Evolutionary conservation across 2,888 invertebrate species (phyloP), one percentile per base, ranked within the genome.

Genomic region (Patella pellucida): DNA sequence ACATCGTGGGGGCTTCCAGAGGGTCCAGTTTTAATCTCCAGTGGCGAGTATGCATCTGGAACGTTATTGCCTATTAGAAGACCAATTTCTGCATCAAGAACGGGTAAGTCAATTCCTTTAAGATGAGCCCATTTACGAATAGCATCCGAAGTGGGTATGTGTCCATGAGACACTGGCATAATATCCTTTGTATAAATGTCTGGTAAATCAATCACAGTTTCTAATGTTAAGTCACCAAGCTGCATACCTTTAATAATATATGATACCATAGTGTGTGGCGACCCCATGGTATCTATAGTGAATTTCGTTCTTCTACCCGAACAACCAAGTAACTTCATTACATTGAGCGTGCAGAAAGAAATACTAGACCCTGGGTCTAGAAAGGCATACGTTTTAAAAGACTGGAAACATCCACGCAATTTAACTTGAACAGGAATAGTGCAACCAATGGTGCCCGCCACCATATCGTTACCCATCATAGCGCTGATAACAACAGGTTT

Each of bases 31-130:
- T 15, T 41, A 52, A 19, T n/a, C 27, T 76, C 74, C 16, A 69
- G n/a, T 9, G 76, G 76, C 9, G 76, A 52, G 31, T 73, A 76
- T 11, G 76, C 69, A 52, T 76, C 76, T 27, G 76, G 54, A 23
- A 76, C 69, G 15, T 50, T 52, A 41, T 69, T 69, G 19, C 74
- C 76, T 41, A 76, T 76, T 12, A 74, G 73, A 27, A 76, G 31
- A 31, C 69, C 73, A 19, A 76, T 74, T 12, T 68, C 73, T 11
- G 23, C 31, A 15, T 76, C 69, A 50, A 75, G 41, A 50, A 51
- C 19, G 7, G 68, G 74, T 9, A 76, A 16, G 16, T 31, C 11
- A 16, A 76, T 51, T 16, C 68, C 50, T 16, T 74, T 23, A 41
- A 76, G 31, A 54, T 76, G 56, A 23, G 68, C 27, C 74, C 74